Base-by-base conservation (phyloP, 2,888 invertebrate species). In the Orthosia gothica region DNA sequence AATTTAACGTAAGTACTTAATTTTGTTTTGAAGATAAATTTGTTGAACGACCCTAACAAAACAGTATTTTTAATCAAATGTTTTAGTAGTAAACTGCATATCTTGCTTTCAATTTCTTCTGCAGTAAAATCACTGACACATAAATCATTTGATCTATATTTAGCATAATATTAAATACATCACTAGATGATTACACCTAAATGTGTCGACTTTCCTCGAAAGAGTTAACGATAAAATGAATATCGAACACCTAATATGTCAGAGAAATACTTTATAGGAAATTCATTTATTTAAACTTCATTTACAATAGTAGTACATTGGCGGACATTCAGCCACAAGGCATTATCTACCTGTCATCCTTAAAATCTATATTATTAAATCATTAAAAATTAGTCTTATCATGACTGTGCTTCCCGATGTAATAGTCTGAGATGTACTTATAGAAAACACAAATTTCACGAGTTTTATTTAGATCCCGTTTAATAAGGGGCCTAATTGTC, bases 131-230 rank as follows among this genome's bases (percentile, higher is more conserved):
- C 69, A 69, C 65, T 81, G 74, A 80, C 74, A 18, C 18, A 50
- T 5, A 45, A 26, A 58, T 72, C 67, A 66, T 57, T 70, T 67
- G 78, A 83, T 84, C 77, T 79, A 73, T 74, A 82, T 84, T 87
- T 88, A 74, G 75, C 85, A 89, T 88, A 58, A 57, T 40, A 85
- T 78, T 83, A 79, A 86, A 85, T 79, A 74, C 63, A 65, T 74
- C 54, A 61, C 58, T 40, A 81, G 74, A 80, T 66, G 63, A 61
- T 26, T 66, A 50, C 58, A 79, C 68, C 71, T 20, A 23, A 76
- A 18, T 64, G 40, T 65, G 5, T 45, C 2, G 20, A 20, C 50
- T 63, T 52, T 23, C 62, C 9, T 52, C 4, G 18, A 20, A 23
- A 32, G 59, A 40, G 63, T 63, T 70, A 52, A 59, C 32, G 58